These are phyloP conservation scores for Cyphomyrus plagiostoma DNA, from an alignment of 2,113 vertebrate genomes.

Conservation along the genomic window DNA sequence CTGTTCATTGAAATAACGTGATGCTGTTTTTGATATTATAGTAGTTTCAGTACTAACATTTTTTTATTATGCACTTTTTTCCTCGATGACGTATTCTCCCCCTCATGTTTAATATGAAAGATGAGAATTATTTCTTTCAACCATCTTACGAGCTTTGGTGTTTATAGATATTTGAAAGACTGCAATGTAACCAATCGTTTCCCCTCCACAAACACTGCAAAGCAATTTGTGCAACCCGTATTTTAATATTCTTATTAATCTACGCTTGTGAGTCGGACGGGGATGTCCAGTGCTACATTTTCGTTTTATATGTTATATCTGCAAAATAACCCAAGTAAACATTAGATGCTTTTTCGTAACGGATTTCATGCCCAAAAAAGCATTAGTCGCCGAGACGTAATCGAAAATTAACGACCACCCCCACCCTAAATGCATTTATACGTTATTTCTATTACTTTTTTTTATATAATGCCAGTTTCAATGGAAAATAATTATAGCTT, in stretches of 20 bases:
- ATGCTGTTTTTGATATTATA: not conserved
- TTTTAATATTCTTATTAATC: not conserved
- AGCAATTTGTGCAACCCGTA: not conserved
- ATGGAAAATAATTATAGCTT: not conserved
- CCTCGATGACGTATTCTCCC: not conserved
- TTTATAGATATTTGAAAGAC: not conserved
- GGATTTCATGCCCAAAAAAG: not conserved
- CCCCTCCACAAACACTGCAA: not conserved
- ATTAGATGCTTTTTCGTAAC: not conserved
- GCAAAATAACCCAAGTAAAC: not conserved
- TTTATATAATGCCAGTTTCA: not conserved
- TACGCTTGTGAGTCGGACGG: not conserved
- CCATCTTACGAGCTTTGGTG: not conserved
- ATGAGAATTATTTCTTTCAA: not conserved
- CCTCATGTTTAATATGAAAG: not conserved
- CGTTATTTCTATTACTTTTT: not conserved
- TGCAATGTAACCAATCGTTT: not conserved
- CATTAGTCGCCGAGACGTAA: not conserved
- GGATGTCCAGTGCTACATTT: not conserved
- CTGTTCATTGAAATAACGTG: not conserved
- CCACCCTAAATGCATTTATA: not conserved
- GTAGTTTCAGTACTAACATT: conserved; percentile 6
- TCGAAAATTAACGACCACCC: not conserved
- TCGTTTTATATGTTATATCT: not conserved
- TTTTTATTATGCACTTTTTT: not conserved